Evolutionary conservation across 2,113 vertebrate genomes (phyloP).

Genomic region (Corapipo altera): DNA sequence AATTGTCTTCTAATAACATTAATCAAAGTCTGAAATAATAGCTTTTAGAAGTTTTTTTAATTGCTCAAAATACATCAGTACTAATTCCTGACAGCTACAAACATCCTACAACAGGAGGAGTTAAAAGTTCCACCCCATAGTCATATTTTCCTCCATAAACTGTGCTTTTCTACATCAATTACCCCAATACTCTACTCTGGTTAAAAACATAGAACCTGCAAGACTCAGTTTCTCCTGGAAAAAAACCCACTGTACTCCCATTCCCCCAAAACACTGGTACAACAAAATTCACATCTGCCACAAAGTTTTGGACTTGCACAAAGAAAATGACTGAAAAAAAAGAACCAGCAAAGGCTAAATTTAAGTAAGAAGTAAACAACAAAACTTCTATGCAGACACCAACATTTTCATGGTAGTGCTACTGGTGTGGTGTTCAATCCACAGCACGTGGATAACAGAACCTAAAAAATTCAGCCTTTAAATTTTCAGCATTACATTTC

Average conservation of each 20-base stretch:
- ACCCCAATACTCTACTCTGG: not conserved
- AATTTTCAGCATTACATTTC: not conserved
- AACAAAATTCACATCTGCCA: not conserved
- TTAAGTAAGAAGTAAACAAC: not conserved
- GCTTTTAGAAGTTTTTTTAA: not conserved
- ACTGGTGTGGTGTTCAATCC: not conserved
- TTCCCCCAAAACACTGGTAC: not conserved
- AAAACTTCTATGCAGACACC: not conserved
- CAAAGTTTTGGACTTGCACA: not conserved
- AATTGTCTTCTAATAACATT: not conserved
- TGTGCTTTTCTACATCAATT: not conserved
- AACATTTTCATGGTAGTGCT: not conserved
- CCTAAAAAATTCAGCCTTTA: not conserved
- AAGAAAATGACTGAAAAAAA: not conserved
- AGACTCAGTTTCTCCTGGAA: not conserved
- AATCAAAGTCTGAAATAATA: not conserved
- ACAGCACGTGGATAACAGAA: not conserved
- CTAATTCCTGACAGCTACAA: not conserved
- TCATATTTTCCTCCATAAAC: not conserved
- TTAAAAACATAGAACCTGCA: not conserved
- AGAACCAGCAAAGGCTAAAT: fast-evolving
- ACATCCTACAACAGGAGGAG: not conserved
- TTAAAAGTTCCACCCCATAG: not conserved
- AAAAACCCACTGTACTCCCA: not conserved
- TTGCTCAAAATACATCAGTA: not conserved